Evolutionary conservation across 2,888 invertebrate species (phyloP).

Genomic region (Tenodera sinensis): DNA sequence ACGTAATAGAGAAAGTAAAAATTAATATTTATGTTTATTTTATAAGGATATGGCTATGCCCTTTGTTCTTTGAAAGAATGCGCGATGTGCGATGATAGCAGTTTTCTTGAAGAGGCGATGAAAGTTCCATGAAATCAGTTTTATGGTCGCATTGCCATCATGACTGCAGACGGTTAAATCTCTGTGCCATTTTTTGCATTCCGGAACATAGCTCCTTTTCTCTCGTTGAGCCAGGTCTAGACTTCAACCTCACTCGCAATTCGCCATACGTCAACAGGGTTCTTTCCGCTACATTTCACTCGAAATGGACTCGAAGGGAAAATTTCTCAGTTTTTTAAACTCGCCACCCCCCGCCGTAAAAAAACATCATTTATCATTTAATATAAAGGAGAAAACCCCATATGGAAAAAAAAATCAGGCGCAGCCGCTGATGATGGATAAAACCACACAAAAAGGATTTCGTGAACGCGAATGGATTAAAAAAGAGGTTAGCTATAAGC

Average conservation of each 20-base stretch:
- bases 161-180: neutral
- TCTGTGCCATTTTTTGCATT: neutral
- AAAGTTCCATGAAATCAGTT: too few relatives aligned
- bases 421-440: slow-evolving; percentile 22
- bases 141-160: too few relatives aligned
- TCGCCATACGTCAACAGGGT: slow-evolving; percentile 15
- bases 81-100: too few relatives aligned
- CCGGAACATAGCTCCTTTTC: neutral
- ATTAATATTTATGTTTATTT: too few relatives aligned
- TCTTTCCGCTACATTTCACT: slow-evolving; percentile 30
- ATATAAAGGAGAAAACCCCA: slow-evolving; percentile 24
- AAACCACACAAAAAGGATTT: slow-evolving; percentile 24
- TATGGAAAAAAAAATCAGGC: slow-evolving; percentile 25
- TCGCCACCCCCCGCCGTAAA: slow-evolving; percentile 19
- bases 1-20: too few relatives aligned
- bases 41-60: too few relatives aligned
- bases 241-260: slow-evolving; percentile 1
- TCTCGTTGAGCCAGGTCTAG: neutral
- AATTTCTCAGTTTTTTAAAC: slow-evolving; percentile 24
- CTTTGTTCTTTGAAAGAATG: too few relatives aligned
- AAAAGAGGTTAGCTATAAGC: slow-evolving; percentile 19
- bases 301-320: slow-evolving; percentile 28
- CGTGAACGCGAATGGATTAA: slow-evolving; percentile 22
- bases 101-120: neutral
- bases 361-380: slow-evolving; percentile 28